phyloP scores from a whole-genome alignment of 2,797 vertebrate genomes.

The Podarcis lilfordi region DNA sequence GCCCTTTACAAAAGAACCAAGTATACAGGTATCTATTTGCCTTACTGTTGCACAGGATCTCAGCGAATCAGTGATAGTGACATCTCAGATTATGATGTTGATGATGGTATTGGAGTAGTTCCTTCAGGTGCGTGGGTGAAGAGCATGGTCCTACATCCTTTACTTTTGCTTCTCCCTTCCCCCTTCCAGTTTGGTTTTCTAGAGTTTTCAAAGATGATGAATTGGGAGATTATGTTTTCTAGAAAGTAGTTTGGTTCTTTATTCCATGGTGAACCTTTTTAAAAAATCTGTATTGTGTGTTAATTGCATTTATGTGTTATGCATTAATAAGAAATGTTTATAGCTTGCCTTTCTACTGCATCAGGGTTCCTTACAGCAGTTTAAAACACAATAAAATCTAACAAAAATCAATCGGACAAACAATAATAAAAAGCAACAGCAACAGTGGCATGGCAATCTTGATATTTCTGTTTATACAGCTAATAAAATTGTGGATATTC shows the following conservation, averaged over 20 bases:
- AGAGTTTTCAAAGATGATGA: conserved; percentile 48
- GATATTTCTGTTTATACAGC: conserved; percentile 36
- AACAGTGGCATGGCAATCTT: conserved; percentile 13
- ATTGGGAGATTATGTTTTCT: conserved; percentile 63
- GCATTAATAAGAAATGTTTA: neutral
- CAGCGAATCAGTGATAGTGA: conserved; percentile 98
- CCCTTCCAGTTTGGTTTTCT: conserved; percentile 40
- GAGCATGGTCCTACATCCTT: conserved; percentile 79
- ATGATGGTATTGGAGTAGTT: conserved; percentile 97
- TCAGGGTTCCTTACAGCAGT: neutral
- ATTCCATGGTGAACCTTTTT: conserved; percentile 61
- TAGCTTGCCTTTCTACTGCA: neutral
- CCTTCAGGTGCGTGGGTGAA: conserved; percentile 95
- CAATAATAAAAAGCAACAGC: neutral
- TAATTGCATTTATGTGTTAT: neutral
- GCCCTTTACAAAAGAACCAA: conserved; percentile 57
- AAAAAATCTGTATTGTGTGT: conserved; percentile 11
- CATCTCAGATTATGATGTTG: conserved; percentile 95
- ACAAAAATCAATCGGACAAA: neutral
- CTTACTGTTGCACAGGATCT: conserved; percentile 91
- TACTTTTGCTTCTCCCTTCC: conserved; percentile 57
- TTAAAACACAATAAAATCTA: neutral
- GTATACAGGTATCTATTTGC: conserved; percentile 82
- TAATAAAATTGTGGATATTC: conserved; percentile 16
- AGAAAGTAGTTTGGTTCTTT: conserved; percentile 61